These are phyloP conservation scores for Syrmaticus mikado DNA, from an alignment of 2,113 vertebrate genomes.

Conservation along the genomic window DNA sequence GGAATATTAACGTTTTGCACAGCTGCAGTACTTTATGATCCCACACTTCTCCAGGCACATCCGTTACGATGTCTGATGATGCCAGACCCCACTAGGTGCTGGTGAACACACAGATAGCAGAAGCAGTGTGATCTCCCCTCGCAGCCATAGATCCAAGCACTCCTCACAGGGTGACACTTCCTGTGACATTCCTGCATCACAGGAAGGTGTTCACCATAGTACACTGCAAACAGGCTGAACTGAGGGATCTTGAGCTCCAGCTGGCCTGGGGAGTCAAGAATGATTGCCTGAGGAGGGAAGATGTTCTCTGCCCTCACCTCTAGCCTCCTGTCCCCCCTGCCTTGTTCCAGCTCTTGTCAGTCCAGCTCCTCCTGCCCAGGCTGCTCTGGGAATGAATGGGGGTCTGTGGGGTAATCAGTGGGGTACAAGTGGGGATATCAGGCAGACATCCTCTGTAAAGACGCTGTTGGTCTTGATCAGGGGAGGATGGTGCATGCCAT, in stretches of 20 bases:
- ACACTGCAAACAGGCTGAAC: neutral
- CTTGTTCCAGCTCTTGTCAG: neutral
- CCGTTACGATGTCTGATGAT: neutral
- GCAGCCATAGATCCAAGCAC: neutral
- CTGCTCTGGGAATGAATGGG: neutral
- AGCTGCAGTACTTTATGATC: neutral
- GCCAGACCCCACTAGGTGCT: neutral
- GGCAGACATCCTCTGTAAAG: constrained; percentile 29
- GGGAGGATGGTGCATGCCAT: constrained; percentile 44
- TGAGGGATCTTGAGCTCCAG: neutral
- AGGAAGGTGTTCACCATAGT: neutral
- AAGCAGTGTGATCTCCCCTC: neutral
- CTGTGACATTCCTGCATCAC: neutral
- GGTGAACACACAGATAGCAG: neutral
- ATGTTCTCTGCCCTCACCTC: neutral
- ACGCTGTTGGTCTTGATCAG: neutral
- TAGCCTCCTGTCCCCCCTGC: neutral
- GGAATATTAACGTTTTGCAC: neutral
- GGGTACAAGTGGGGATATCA: constrained; percentile 38
- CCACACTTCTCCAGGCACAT: neutral
- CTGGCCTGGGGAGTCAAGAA: neutral
- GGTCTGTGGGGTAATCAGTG: neutral
- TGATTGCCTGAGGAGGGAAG: neutral
- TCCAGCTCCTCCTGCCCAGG: neutral
- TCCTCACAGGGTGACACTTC: neutral